Percentiles rank a stretch among this genome's conserved stretches.
These are phyloP conservation scores for Ypsolopha sequella DNA, from an alignment of 2,888 invertebrate species.

Conservation along the genomic window DNA sequence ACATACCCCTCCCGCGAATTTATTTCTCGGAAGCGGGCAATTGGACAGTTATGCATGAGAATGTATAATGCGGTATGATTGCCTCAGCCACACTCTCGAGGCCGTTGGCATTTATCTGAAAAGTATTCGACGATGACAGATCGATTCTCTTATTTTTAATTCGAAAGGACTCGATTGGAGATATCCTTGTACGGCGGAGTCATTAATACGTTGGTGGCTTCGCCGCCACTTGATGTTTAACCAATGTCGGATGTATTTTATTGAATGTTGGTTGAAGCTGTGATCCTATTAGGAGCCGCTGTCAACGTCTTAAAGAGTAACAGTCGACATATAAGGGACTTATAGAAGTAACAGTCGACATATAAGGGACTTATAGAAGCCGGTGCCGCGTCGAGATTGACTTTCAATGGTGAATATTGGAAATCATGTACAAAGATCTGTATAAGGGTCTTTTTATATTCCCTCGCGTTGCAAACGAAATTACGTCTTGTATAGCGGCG, in stretches of 20 bases:
- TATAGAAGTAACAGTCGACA: no score
- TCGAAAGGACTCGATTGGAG: neutral
- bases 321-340: conserved; percentile 33
- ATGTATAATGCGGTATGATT: conserved; percentile 25
- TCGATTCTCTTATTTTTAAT: neutral
- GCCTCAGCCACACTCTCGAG: neutral
- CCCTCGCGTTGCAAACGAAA: conserved; percentile 52
- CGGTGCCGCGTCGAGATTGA: conserved; percentile 29
- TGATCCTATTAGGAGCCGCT: conserved; percentile 26
- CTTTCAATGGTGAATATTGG: conserved; percentile 38
- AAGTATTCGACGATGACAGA: neutral
- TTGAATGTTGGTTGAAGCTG: conserved; percentile 9
- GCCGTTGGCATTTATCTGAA: neutral
- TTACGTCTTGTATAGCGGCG: conserved; percentile 51
- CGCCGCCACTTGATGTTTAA: neutral
- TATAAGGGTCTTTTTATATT: conserved; percentile 26
- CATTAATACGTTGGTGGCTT: neutral
- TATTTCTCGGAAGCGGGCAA: conserved; percentile 39
- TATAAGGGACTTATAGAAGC: conserved; percentile 43
- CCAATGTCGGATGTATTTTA: conserved; percentile 9
- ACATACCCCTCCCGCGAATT: conserved; percentile 21
- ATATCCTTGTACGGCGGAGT: neutral
- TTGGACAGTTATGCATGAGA: conserved; percentile 26
- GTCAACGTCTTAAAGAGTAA: conserved; percentile 12
- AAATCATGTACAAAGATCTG: conserved; percentile 2